A percentile compares a stretch with the other conserved stretches of the same genome.
phyloP scores from a whole-genome alignment of 2,888 invertebrate species.

The Stenodera caucasica region DNA sequence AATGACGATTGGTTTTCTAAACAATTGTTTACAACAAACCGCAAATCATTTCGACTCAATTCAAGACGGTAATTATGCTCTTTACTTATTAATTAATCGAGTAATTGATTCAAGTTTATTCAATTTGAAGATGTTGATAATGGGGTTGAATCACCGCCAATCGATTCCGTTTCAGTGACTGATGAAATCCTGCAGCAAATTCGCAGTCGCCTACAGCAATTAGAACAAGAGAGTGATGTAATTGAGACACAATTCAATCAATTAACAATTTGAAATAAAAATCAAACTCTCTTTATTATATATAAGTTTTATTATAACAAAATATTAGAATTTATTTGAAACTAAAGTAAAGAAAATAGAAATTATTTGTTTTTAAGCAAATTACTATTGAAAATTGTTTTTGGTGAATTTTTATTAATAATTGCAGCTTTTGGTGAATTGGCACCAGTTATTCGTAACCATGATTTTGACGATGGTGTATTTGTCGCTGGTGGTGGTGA shows the following conservation, averaged over 20 bases:
- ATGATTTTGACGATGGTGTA: conserved; percentile 48
- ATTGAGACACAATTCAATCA: conserved; percentile 59
- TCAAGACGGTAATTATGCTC: neutral
- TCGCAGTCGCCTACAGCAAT: conserved; percentile 57
- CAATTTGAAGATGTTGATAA: too few relatives aligned
- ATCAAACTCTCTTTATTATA: conserved; percentile 13
- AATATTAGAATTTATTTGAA: neutral
- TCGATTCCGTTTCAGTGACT: conserved; percentile 52
- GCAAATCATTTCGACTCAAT: conserved; percentile 5
- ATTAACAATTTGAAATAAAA: conserved; percentile 22
- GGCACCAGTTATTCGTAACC: conserved; percentile 64
- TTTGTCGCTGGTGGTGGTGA: conserved; percentile 5
- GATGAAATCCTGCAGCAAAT: conserved; percentile 60
- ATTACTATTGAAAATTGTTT: conserved; percentile 9
- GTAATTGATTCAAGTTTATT: too few relatives aligned
- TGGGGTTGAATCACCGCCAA: too few relatives aligned
- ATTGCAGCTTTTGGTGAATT: conserved; percentile 58
- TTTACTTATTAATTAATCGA: too few relatives aligned
- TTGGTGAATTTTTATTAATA: neutral
- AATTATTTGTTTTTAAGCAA: conserved; percentile 16
- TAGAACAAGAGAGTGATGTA: conserved; percentile 64
- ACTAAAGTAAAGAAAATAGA: conserved; percentile 17
- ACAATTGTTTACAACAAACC: conserved; percentile 18
- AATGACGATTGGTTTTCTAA: conserved; percentile 27
- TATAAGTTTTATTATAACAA: conserved; percentile 18